Conservation (phyloP, 2,113 vertebrate genomes). For the Falcunculus frontatus region DNA sequence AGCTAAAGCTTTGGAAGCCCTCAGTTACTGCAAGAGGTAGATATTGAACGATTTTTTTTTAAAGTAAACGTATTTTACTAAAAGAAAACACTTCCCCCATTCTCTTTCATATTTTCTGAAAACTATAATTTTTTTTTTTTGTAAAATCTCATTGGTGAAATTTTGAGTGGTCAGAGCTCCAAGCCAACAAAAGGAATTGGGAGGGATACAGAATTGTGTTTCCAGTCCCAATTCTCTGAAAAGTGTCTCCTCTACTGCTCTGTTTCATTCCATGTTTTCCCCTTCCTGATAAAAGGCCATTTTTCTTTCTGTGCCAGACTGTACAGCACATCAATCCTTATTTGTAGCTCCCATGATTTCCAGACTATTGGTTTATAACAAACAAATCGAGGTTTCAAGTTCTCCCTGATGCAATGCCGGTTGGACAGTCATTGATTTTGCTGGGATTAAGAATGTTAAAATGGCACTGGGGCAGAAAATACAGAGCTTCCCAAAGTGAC, state of each 20-base stretch:
- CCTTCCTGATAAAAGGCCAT: neutral
- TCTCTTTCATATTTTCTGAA: neutral
- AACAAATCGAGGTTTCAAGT: slow-evolving; percentile 22
- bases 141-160: neutral
- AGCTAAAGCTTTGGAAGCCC: fast-evolving
- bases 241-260: neutral
- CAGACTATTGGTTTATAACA: slow-evolving; percentile 31
- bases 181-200: neutral
- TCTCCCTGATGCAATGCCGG: neutral
- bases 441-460: neutral
- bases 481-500: slow-evolving; percentile 3
- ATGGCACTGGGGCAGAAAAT: slow-evolving; percentile 25
- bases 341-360: slow-evolving; percentile 38
- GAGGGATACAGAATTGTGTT: neutral
- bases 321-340: slow-evolving; percentile 42
- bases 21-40: neutral
- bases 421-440: slow-evolving; percentile 44
- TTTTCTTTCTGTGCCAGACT: neutral
- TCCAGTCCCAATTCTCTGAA: neutral
- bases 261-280: neutral
- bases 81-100: too few relatives aligned
- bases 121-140: neutral
- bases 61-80: neutral
- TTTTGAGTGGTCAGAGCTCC: neutral
- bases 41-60: neutral